These are phyloP conservation scores for Calidris pugnax DNA, from an alignment of 2,113 vertebrate genomes.

Conservation along the genomic window DNA sequence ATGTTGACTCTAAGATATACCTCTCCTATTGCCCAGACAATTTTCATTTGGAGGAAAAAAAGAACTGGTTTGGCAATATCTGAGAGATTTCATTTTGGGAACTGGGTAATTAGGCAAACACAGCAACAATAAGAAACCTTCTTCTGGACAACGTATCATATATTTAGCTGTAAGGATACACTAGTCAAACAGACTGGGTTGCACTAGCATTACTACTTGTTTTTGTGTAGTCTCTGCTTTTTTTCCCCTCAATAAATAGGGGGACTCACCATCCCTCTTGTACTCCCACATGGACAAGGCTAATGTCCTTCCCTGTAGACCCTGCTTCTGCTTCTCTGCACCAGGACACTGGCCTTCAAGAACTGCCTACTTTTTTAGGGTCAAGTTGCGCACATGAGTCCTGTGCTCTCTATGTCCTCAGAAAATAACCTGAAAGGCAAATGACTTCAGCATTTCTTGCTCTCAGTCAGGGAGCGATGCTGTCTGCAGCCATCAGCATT, in stretches of 20 bases:
- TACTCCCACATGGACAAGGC: fast-evolving
- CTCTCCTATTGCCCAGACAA: not conserved
- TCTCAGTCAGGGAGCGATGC: not conserved
- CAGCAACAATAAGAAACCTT: not conserved
- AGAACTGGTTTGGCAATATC: not conserved
- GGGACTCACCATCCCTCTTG: no score
- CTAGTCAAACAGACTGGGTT: not conserved
- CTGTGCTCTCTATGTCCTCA: not conserved
- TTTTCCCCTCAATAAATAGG: not conserved
- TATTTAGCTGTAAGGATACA: not conserved
- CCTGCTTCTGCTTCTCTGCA: not conserved
- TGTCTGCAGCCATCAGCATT: not conserved
- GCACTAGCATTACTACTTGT: not conserved
- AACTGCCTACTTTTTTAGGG: not conserved
- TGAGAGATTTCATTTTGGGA: not conserved
- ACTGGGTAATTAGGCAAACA: not conserved
- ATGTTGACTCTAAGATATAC: not conserved
- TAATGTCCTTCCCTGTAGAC: not conserved
- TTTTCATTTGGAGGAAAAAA: not conserved
- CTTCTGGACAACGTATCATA: not conserved
- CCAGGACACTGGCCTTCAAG: no score
- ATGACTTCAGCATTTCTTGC: not conserved
- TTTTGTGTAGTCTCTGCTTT: not conserved
- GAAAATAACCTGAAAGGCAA: not conserved
- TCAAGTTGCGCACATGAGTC: not conserved